Base-by-base conservation (phyloP, 2,797 vertebrate genomes). In the Rachycentron canadum region DNA sequence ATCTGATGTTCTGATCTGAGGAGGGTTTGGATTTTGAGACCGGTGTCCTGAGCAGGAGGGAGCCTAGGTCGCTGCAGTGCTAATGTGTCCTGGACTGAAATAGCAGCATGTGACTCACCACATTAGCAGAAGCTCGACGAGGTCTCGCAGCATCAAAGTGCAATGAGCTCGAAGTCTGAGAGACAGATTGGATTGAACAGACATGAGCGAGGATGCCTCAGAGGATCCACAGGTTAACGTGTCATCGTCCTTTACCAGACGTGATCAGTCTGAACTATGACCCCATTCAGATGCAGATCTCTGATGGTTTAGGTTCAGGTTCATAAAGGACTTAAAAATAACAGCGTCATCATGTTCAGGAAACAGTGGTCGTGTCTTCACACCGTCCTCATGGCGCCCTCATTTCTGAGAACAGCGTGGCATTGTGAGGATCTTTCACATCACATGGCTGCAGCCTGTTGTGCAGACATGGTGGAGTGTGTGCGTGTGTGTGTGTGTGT, bases 81-180 rank as follows among this genome's bases (percentile, higher is more conserved):
- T 73, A 43, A 69, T 10, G 65, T 26, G 55, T 62, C 55, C 59
- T 7, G 55, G 50, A 76, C 68, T 55, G 71, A 84, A 86, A 78
- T 60, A 32, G 70, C 76, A 75, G 57, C 67, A 16, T 53, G 79
- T 81, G 77, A 85, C 45, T 85, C 74, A 81, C 25, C 68, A 36
- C 64, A 28, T 82, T 69, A 76, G 10, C 71, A 19, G 56, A 40
- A 58, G 63, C 53, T 30, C 1, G 45, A 10, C n/a, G 43, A 67
- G 64, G 70, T 55, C 67, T 61, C 41, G 0, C 63, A 43, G 62
- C 79, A 26, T 73, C 67, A 69, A 28, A 75, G 70, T 7, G 61
- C 26, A 56, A 7, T 3, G 14, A 61, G 40, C 58, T 26, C 49
- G 14, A 17, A 26, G 55, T 38, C 52, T 52, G 53, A 67, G 47